Evolutionary conservation across 2,888 invertebrate genomes (phyloP), one percentile per base, ranked within the genome.

Genomic region (Parascotia fuliginaria): DNA sequence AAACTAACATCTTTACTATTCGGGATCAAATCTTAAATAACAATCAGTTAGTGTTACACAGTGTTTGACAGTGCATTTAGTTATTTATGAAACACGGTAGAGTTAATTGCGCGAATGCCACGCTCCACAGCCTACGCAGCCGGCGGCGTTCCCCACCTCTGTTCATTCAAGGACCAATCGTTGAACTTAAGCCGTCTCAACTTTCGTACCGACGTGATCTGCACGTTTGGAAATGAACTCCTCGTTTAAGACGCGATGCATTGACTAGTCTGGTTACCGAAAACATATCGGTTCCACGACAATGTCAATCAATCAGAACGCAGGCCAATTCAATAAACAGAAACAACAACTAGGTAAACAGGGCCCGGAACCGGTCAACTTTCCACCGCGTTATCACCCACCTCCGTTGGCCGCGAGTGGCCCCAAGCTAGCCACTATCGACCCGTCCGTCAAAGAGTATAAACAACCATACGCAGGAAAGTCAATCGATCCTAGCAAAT

Each of bases 321-420:
- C 85, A 64, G 83, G 79, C 74, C 90, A 91, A 80, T 89, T 87
- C 73, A 89, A 78, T 79, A 92, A 92, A 80, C 87, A 89, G 78
- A 91, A 89, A 77, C 89, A 87, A 72, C 90, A 90, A 91, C 83
- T 90, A 87, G 89, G 90, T 83, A 91, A 90, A 89, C 91, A 89
- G 83, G 90, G 86, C 75, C 77, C 87, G 63, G 91, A 91, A 89
- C 90, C 89, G 87, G 90, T 90, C 88, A 88, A 85, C 88, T 91
- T 90, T 87, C 96, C 96, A 75, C 96, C 96, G 72, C 94, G 96
- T 63, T 96, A 96, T 88, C 96, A 96, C 81, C 96, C 96, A 72
- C 95, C 95, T 58, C 95, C 95, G 64, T 93, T 94, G 78, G 95
- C 96, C 65, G 93, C 93, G 52, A 86, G 89, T 64, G 93, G 92